Evolutionary conservation across 1,140 invertebrate species (phyloP).

Genomic region (Trinorchestia longiramus): DNA sequence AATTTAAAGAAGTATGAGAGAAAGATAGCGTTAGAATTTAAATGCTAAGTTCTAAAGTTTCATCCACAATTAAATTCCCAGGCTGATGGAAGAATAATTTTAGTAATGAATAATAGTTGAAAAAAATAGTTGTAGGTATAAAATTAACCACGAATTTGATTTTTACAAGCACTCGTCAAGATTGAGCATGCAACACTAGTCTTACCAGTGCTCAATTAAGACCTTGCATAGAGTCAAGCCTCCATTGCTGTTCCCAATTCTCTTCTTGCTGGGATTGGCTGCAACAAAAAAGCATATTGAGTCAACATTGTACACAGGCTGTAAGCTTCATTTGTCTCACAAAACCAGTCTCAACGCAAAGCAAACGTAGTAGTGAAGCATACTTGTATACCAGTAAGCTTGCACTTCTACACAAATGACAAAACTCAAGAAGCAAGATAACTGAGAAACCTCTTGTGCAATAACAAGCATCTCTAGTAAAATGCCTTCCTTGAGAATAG

Average conservation of each 20-base stretch:
- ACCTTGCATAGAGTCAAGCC: background rate
- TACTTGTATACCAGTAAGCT: background rate
- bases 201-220: constrained; percentile 43
- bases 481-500: no score
- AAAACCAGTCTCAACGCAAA: no score
- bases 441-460: background rate
- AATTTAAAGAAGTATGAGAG: no score
- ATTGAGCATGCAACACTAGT: background rate
- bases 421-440: background rate
- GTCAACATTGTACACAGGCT: background rate
- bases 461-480: no score
- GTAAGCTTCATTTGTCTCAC: background rate
- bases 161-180: no score
- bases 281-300: background rate
- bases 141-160: no score
- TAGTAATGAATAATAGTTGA: no score
- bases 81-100: no score
- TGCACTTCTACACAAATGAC: background rate
- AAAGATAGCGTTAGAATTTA: no score
- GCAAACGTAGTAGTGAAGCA: background rate
- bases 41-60: no score
- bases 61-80: no score
- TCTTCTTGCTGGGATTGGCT: background rate
- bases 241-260: background rate
- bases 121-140: no score